Base-by-base conservation (phyloP, 2,113 vertebrate species). In the Plecotus auritus region DNA sequence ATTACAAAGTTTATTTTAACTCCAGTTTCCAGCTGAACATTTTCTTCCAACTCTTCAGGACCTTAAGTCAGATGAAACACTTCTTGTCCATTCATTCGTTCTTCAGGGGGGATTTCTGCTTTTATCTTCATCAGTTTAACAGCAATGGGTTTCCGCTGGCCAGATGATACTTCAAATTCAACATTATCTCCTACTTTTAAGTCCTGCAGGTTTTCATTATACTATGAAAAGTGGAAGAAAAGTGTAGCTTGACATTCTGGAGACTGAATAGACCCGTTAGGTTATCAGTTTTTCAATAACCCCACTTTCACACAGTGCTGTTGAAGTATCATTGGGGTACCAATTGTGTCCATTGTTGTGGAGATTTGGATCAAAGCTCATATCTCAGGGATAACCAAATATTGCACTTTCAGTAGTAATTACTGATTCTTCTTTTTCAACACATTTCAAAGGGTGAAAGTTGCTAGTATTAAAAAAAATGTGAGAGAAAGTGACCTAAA, bases 101-200 rank as follows among this genome's bases (percentile, higher is more conserved):
- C 99, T 99, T 99, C 99, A 97, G 99, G 99, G 98, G 99, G 98
- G 97, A 99, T 99, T 99, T 99, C 99, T 97, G 99, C 99, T 98
- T 99, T 99, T 98, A 99, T 99, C 99, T 99, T 99, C 97, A 99
- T 99, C 98, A 99, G 98, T 98, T 99, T 99, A 98, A 99, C 99
- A 98, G 99, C 99, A 98, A 99, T 99, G 95, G 99, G 99, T 98
- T 99, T 99, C 98, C 99, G 98, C 98, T 99, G 99, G 97, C 99
- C 99, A 98, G 99, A 99, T 97, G 99, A 99, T 95, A 99, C 99
- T 98, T 99, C 99, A 98, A 99, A 99, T 98, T 99, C 99, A 97
- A 99, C 99, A 99, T 99, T 99, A 54, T 99, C 99, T 99, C 56
- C 56, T 59, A 59, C 22, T 59, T 59, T 23, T 59, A 59, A 59